phyloP scores from a whole-genome alignment of 2,113 vertebrate species.

The Empidonax alnorum region DNA sequence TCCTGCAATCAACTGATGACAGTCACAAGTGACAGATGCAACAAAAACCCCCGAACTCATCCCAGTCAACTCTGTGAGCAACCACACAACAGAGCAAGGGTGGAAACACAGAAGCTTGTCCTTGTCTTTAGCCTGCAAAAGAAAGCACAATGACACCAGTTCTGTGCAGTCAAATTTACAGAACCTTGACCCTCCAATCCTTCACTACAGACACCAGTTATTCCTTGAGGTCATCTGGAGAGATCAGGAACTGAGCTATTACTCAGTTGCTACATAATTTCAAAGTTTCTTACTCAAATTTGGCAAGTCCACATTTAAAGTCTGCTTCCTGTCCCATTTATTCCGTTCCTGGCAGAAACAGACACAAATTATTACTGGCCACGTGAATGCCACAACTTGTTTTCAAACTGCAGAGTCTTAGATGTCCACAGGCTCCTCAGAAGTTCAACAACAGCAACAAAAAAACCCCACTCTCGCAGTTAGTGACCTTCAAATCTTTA shows the following conservation, averaged over 20 bases:
- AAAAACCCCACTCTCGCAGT: neutral
- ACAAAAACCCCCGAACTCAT: neutral
- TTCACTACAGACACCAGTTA: neutral
- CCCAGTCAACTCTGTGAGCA: neutral
- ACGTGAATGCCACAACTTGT: neutral
- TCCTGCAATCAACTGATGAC: neutral
- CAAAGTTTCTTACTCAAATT: neutral
- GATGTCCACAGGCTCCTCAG: neutral
- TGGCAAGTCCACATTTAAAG: neutral
- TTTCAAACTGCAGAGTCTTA: neutral
- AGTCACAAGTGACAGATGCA: neutral
- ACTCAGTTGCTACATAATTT: neutral
- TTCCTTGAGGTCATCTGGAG: neutral
- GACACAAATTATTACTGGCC: neutral
- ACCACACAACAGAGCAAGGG: neutral
- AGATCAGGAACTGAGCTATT: neutral
- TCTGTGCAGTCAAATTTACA: neutral
- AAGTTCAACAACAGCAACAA: neutral
- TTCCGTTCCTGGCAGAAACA: neutral
- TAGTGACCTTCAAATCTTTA: neutral
- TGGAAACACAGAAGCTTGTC: neutral
- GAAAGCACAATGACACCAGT: neutral
- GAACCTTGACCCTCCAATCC: neutral
- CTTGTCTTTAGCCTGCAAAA: neutral
- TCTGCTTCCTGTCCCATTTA: neutral